Conservation (phyloP, 2,113 vertebrate species). For the Catharus minimus region DNA sequence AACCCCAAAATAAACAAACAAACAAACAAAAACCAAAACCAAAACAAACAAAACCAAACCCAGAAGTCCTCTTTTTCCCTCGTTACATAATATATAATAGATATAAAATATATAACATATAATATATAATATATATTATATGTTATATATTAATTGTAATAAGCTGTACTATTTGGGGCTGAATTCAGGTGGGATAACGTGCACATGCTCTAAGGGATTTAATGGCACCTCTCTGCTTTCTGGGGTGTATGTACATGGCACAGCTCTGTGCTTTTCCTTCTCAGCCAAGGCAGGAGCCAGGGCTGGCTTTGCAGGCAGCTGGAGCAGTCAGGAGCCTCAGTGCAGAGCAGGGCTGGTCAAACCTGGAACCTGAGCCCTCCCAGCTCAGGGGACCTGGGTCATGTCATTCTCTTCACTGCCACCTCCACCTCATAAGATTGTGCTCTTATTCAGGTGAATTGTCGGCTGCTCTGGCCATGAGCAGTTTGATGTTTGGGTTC, state of each 20-base stretch:
- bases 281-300: neutral
- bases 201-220: neutral
- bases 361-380: neutral
- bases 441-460: slow-evolving; percentile 29
- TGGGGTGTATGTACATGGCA: neutral
- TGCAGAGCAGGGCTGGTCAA: neutral
- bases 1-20: neutral
- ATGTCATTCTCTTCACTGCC: neutral
- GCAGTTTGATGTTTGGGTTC: slow-evolving; percentile 23
- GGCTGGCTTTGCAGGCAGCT: neutral
- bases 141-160: neutral
- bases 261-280: neutral
- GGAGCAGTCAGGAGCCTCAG: neutral
- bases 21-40: neutral
- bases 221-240: neutral
- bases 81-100: neutral
- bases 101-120: too few species aligned
- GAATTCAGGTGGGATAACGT: neutral
- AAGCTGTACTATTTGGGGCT: neutral
- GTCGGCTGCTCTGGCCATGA: slow-evolving; percentile 13
- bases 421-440: slow-evolving; percentile 36
- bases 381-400: neutral
- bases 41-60: neutral
- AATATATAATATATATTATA: too few species aligned
- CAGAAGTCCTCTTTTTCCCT: neutral